These are phyloP conservation scores for Dryococelus australis DNA, from an alignment of 2,888 invertebrate genomes.

Conservation along the genomic window DNA sequence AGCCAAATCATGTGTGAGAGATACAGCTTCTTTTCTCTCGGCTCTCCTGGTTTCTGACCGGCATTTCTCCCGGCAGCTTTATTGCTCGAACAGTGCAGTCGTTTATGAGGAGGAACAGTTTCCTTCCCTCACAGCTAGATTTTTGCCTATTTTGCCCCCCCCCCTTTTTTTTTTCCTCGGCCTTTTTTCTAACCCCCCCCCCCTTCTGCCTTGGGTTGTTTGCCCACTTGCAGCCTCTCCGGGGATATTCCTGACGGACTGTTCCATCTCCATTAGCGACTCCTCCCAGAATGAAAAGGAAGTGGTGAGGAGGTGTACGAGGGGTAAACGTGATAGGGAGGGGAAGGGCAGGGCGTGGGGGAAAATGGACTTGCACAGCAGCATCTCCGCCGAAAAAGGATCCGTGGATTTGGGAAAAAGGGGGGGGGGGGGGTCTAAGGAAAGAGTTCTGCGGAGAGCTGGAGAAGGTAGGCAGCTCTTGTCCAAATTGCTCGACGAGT, in stretches of 20 bases:
- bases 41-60: too few relatives aligned
- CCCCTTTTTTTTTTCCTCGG: not conserved
- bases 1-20: too few relatives aligned
- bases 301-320: not conserved
- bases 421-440: too few relatives aligned
- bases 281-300: not conserved
- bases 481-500: not conserved
- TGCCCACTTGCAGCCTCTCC: not conserved
- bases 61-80: too few relatives aligned
- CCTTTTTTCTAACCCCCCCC: too few relatives aligned
- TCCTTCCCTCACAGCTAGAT: not conserved
- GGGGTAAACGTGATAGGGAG: not conserved
- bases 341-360: too few relatives aligned
- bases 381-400: not conserved
- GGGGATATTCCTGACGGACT: constrained; percentile 9
- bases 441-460: not conserved
- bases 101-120: not conserved
- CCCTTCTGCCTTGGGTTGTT: not conserved
- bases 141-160: not conserved
- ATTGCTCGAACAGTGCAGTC: not conserved
- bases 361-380: too few relatives aligned
- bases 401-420: too few relatives aligned
- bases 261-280: constrained; percentile 10
- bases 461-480: not conserved
- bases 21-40: too few relatives aligned